A percentile compares a stretch with the other conserved stretches of the same genome.
Conservation (phyloP, 2,888 invertebrate species). For the Meganola albula region DNA sequence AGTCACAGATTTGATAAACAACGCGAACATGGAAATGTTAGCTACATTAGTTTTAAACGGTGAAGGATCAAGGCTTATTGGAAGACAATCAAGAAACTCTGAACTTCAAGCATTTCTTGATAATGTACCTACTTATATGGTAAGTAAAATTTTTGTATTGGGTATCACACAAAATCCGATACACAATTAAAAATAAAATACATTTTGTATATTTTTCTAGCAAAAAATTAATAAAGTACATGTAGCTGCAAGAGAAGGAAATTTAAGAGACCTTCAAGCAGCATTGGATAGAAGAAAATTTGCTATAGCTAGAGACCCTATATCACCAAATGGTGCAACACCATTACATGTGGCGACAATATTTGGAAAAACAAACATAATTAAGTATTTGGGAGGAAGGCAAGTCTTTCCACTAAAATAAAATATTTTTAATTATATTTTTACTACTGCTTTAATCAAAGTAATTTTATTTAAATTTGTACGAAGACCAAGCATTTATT, state of each 20-base stretch:
- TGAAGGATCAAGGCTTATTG: constrained; percentile 86
- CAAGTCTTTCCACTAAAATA: too few species aligned
- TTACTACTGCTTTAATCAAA: too few species aligned
- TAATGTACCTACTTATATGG: constrained; percentile 93
- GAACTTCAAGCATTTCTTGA: constrained; percentile 92
- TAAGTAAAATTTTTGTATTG: constrained; percentile 48
- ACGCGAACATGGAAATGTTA: constrained; percentile 92
- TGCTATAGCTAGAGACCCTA: constrained; percentile 90
- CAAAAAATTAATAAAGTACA: constrained; percentile 94
- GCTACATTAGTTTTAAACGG: constrained; percentile 93
- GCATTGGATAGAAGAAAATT: constrained; percentile 93
- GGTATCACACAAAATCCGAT: neutral
- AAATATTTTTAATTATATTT: too few species aligned
- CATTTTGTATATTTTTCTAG: constrained; percentile 61
- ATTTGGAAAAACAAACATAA: constrained; percentile 88
- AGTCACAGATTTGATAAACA: constrained; percentile 81
- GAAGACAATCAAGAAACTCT: constrained; percentile 82
- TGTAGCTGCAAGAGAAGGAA: constrained; percentile 89
- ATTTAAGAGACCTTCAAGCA: constrained; percentile 88
- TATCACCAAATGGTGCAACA: constrained; percentile 89
- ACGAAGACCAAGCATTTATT: too few species aligned
- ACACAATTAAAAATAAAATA: neutral
- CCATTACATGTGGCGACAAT: constrained; percentile 92
- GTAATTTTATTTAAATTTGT: too few species aligned
- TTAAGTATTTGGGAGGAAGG: constrained; percentile 80